These are phyloP conservation scores for Micronycteris hirsuta DNA, from an alignment of 2,113 vertebrate species.

Conservation along the genomic window DNA sequence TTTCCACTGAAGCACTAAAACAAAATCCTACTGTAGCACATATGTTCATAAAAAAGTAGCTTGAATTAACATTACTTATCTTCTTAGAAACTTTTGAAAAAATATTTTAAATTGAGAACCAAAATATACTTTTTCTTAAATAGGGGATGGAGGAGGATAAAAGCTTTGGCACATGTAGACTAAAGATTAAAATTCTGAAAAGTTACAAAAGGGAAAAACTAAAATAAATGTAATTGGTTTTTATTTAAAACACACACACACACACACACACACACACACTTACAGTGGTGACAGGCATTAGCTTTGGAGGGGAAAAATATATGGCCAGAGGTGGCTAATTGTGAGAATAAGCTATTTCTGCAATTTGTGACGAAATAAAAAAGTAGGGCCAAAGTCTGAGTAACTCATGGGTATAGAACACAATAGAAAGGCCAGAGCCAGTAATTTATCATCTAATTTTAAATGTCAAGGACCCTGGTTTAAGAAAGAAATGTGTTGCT, in stretches of 20 bases:
- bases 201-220: not conserved
- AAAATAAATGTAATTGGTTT: not conserved
- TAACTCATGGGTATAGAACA: not conserved
- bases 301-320: not conserved
- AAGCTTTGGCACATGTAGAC: not conserved
- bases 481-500: not conserved
- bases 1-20: not conserved
- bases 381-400: not conserved
- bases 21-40: slow-evolving; percentile 25
- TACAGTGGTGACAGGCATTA: not conserved
- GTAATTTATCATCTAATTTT: not conserved
- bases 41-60: slow-evolving; percentile 40
- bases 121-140: slow-evolving; percentile 33
- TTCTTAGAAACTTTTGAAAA: slow-evolving; percentile 35
- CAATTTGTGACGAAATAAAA: not conserved
- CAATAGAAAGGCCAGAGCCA: not conserved
- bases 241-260: not conserved
- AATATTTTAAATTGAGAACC: not conserved
- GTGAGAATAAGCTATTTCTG: not conserved
- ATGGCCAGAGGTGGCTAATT: not conserved
- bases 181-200: not conserved
- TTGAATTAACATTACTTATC: slow-evolving; percentile 54
- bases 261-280: not conserved
- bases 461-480: not conserved
- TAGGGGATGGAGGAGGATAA: not conserved